Percentiles rank a stretch among this genome's conserved stretches.
Conservation (phyloP, 2,113 vertebrate genomes). For the Rhea americana region DNA sequence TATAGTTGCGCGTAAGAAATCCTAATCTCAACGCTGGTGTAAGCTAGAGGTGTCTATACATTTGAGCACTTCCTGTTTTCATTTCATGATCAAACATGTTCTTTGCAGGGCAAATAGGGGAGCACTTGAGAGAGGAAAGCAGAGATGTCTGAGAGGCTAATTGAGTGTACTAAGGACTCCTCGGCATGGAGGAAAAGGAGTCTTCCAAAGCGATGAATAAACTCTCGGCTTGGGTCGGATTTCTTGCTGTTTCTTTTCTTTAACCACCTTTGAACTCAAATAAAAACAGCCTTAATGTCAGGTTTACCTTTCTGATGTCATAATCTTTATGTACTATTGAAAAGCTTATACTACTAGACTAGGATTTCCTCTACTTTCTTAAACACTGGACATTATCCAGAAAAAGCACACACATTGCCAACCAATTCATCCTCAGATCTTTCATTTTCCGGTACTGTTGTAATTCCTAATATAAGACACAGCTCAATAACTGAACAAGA, state of each 20-base stretch:
- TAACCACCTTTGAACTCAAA: conserved; percentile 81
- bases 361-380: conserved; percentile 88
- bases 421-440: conserved; percentile 66
- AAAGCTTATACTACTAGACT: conserved; percentile 88
- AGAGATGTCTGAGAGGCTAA: conserved; percentile 84
- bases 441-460: conserved; percentile 54
- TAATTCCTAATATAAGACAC: conserved; percentile 65
- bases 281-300: conserved; percentile 83
- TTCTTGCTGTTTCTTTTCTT: conserved; percentile 80
- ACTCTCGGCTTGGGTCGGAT: conserved; percentile 61
- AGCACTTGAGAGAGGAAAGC: conserved; percentile 83
- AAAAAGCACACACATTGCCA: conserved; percentile 73
- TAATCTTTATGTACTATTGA: conserved; percentile 90
- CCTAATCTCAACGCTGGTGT: conserved; percentile 66
- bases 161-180: conserved; percentile 84
- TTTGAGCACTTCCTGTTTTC: conserved; percentile 94
- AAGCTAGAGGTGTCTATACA: conserved; percentile 85
- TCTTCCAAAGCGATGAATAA: conserved; percentile 78
- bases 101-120: conserved; percentile 85
- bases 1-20: conserved; percentile 65
- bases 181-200: conserved; percentile 77
- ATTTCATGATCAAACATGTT: conserved; percentile 85
- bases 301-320: conserved; percentile 93
- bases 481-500: conserved; percentile 22
- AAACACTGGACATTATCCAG: conserved; percentile 86